A percentile compares a stretch with the other conserved stretches of the same genome.
These are phyloP conservation scores for mouse (Mus musculus) DNA, from an alignment of 2,113 vertebrate genomes.

Conservation along the genomic window DNA sequence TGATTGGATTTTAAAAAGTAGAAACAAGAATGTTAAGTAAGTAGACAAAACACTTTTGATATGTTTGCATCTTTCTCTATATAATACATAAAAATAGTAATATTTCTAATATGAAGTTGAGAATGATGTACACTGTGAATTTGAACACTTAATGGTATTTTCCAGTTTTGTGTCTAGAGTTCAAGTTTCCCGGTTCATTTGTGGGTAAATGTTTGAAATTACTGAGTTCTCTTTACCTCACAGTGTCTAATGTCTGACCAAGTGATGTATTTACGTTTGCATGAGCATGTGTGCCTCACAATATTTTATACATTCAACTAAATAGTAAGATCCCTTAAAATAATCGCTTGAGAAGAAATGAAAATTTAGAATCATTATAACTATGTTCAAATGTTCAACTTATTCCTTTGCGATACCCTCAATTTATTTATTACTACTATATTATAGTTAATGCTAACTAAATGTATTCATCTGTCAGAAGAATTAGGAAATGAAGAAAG, in stretches of 20 bases:
- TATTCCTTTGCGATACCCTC: not conserved
- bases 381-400: not conserved
- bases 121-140: not conserved
- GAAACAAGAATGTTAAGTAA: not conserved
- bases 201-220: not conserved
- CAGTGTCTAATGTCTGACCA: not conserved
- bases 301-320: not conserved
- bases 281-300: not conserved
- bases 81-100: not conserved
- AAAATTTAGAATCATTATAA: not conserved
- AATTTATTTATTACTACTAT: not conserved
- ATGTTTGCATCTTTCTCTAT: not conserved
- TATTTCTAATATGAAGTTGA: not conserved
- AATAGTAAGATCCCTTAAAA: not conserved
- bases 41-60: not conserved
- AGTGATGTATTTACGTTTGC: not conserved
- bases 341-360: not conserved
- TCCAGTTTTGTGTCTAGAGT: not conserved
- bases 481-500: constrained; percentile 52
- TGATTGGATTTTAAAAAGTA: not conserved
- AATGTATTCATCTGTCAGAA: constrained; percentile 57
- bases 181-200: not conserved
- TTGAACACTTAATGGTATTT: not conserved
- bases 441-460: not conserved
- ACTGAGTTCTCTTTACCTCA: not conserved